phyloP scores from a whole-genome alignment of 2,888 invertebrate species.

The Mesorhabditis belari region DNA sequence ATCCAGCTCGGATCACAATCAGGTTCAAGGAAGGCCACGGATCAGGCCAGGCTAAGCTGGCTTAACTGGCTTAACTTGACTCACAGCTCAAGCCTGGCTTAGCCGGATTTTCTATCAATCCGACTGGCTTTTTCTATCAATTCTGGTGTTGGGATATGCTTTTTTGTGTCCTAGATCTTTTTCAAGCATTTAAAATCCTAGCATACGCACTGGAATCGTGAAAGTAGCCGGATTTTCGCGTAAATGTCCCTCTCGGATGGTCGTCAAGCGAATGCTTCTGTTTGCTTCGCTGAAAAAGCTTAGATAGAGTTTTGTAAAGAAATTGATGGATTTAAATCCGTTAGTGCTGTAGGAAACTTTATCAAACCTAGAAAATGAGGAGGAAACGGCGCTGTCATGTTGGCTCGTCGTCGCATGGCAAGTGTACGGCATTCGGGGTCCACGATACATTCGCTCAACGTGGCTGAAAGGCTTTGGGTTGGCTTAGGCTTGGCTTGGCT shows the following conservation, averaged over 20 bases:
- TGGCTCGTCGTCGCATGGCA: constrained; percentile 45
- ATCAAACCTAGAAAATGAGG: constrained; percentile 37
- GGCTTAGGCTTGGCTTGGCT: not conserved
- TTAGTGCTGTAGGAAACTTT: not conserved
- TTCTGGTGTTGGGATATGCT: too few relatives aligned
- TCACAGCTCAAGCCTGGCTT: too few relatives aligned
- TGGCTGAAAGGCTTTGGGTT: constrained; percentile 16
- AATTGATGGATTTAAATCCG: not conserved
- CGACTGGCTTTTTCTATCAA: too few relatives aligned
- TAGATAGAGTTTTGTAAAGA: not conserved
- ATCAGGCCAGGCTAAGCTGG: too few relatives aligned
- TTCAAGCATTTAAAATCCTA: too few relatives aligned
- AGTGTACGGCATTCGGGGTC: constrained; percentile 35
- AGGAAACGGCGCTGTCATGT: constrained; percentile 45
- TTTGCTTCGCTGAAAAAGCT: not conserved
- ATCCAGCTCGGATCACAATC: too few relatives aligned
- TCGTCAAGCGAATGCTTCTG: constrained; percentile 9
- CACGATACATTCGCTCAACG: constrained; percentile 37
- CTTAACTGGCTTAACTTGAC: too few relatives aligned
- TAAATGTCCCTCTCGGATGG: constrained; percentile 28
- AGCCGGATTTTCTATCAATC: not conserved
- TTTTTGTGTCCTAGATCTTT: not conserved
- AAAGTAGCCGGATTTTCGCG: constrained; percentile 21
- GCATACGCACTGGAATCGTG: constrained; percentile 18
- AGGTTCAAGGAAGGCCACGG: too few relatives aligned